Conservation (phyloP, 2,113 vertebrate genomes). For the Mustela lutreola region DNA sequence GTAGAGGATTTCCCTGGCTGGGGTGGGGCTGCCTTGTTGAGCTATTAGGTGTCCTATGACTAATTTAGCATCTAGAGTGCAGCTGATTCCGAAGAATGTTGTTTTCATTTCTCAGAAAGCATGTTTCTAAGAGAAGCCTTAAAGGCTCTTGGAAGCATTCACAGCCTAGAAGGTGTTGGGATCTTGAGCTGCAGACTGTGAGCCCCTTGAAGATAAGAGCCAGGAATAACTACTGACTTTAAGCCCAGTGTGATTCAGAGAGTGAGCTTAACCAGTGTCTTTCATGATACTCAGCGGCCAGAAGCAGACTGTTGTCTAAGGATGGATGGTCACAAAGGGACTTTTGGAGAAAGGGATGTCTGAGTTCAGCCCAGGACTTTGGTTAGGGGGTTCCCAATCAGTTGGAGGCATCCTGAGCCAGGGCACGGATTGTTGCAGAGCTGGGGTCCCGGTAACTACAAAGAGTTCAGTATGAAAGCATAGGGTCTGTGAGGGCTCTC, state of each 20-base stretch:
- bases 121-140: neutral
- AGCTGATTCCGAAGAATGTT: neutral
- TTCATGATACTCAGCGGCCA: neutral
- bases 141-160: neutral
- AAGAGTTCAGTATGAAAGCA: neutral
- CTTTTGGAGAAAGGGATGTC: neutral
- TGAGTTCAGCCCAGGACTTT: neutral
- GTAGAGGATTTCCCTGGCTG: neutral
- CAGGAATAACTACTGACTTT: neutral
- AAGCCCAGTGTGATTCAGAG: neutral
- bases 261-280: neutral
- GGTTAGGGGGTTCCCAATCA: neutral
- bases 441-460: too few species aligned
- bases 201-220: neutral
- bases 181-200: neutral
- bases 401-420: neutral
- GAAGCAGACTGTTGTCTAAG: neutral
- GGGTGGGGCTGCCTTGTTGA: neutral
- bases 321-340: neutral
- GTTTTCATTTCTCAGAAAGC: neutral
- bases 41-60: neutral
- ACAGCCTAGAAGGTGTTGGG: neutral
- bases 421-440: too few species aligned
- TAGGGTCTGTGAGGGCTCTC: neutral
- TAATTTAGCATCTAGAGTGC: neutral